These are phyloP conservation scores for Rhadina sibilatrix DNA, from an alignment of 2,113 vertebrate genomes.

Conservation along the genomic window DNA sequence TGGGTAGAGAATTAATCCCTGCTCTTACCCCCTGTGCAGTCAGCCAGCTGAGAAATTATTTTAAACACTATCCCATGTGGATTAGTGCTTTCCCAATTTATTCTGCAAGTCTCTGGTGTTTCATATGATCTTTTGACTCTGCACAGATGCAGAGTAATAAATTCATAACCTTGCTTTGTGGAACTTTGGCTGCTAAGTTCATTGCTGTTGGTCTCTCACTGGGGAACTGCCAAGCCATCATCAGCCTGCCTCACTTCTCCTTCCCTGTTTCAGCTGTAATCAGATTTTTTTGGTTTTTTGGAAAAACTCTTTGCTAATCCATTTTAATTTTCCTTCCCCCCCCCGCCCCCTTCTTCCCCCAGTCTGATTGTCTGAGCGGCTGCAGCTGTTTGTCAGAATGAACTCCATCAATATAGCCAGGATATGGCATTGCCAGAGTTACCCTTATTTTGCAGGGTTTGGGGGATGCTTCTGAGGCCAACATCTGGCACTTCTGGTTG, in stretches of 20 bases:
- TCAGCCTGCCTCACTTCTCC: not conserved
- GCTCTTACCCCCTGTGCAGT: not conserved
- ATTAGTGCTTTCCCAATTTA: slow-evolving; percentile 21
- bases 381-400: not conserved
- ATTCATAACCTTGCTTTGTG: slow-evolving; percentile 15
- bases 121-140: not conserved
- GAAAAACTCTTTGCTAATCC: not conserved
- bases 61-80: not conserved
- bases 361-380: not conserved
- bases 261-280: not conserved
- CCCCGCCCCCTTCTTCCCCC: rapidly evolving
- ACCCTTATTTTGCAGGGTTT: not conserved
- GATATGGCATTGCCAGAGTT: not conserved
- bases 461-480: not conserved
- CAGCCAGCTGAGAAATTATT: slow-evolving; percentile 42
- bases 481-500: not conserved
- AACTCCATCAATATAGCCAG: not conserved
- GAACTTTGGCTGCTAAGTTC: slow-evolving; percentile 5
- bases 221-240: not conserved
- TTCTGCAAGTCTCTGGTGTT: not conserved
- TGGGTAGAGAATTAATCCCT: slow-evolving; percentile 15
- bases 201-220: not conserved
- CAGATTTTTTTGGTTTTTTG: not conserved
- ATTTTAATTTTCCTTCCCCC: not conserved
- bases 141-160: not conserved